phyloP scores from a whole-genome alignment of 1,140 invertebrate species.

The Solen grandis region DNA sequence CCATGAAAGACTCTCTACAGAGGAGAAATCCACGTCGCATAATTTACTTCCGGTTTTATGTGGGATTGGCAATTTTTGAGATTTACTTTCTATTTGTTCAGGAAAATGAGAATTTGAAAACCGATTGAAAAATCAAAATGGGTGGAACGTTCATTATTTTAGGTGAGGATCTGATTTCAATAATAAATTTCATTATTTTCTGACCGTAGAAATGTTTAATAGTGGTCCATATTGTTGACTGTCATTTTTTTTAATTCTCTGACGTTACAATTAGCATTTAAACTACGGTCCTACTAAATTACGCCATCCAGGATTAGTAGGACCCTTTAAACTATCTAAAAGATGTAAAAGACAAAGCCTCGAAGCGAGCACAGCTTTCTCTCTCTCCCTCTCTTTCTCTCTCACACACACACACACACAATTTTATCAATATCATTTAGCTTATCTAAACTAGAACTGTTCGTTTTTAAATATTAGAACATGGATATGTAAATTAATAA shows the following conservation, averaged over 20 bases:
- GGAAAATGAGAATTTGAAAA: background rate
- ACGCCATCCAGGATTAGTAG: background rate
- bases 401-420: too few relatives aligned
- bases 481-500: too few relatives aligned
- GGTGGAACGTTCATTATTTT: constrained; percentile 36
- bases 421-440: too few relatives aligned
- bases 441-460: too few relatives aligned
- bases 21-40: constrained; percentile 10
- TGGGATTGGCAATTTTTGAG: background rate
- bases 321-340: background rate
- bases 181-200: background rate
- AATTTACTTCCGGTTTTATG: constrained; percentile 13
- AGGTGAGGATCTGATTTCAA: background rate
- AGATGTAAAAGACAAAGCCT: background rate
- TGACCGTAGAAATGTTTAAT: background rate
- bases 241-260: background rate
- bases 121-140: background rate
- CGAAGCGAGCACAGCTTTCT: too few relatives aligned
- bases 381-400: too few relatives aligned
- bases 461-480: too few relatives aligned
- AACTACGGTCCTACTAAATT: background rate
- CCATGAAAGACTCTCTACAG: background rate
- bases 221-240: background rate
- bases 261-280: background rate
- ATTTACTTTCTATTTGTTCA: background rate